phyloP scores from a whole-genome alignment of 2,797 vertebrate species.

The Meriones psammophilus region DNA sequence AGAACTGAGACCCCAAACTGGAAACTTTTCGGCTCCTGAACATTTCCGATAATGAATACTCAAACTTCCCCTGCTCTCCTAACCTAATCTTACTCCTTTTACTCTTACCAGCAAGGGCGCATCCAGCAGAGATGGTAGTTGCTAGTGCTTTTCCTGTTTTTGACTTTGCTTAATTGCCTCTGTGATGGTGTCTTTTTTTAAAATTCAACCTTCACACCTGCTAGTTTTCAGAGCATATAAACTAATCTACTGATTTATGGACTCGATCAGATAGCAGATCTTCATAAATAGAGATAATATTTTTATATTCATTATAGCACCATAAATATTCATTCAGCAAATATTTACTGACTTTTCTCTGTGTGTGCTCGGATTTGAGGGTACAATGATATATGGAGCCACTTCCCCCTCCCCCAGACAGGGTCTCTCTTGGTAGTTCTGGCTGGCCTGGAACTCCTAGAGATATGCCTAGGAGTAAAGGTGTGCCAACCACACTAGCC shows the following conservation, averaged over 20 bases:
- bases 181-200: not conserved
- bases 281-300: conserved; percentile 46
- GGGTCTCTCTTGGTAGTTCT: not conserved
- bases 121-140: not conserved
- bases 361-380: not conserved
- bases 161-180: conserved; percentile 50
- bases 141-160: conserved; percentile 5
- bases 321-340: conserved; percentile 70
- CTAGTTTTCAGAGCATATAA: conserved; percentile 58
- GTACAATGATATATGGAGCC: not conserved
- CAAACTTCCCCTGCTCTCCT: not conserved
- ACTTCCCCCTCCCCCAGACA: too few relatives aligned
- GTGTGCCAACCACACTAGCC: not conserved
- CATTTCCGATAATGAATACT: not conserved
- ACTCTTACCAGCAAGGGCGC: not conserved
- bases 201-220: conserved; percentile 60
- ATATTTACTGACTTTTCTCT: not conserved
- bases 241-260: conserved; percentile 59
- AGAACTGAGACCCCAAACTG: not conserved
- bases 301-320: conserved; percentile 60
- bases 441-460: not conserved
- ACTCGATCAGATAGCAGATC: conserved; percentile 34
- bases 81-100: conserved; percentile 18
- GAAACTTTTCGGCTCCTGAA: not conserved
- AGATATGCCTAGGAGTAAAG: not conserved